A percentile compares a stretch with the other conserved stretches of the same genome.
Conservation (phyloP, 2,113 vertebrate genomes). For the Seriola rivoliana region DNA sequence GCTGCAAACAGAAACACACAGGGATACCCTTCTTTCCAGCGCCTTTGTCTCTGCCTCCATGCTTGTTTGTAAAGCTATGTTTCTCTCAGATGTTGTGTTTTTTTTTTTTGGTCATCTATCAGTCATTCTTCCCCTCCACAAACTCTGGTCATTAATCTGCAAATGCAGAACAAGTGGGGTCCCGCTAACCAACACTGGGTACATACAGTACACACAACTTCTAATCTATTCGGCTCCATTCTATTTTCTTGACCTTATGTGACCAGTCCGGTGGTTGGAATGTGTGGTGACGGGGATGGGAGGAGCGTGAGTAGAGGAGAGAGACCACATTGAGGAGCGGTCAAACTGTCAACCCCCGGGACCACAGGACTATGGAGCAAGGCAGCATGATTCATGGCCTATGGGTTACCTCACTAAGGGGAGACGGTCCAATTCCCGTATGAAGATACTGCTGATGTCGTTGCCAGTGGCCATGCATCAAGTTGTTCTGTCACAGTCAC, state of each 20-base stretch:
- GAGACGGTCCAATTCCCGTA: constrained; percentile 72
- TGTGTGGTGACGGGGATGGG: constrained; percentile 74
- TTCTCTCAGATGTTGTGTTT: neutral
- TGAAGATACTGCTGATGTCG: constrained; percentile 66
- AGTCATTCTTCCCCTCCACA: constrained; percentile 9
- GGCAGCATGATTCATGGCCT: constrained; percentile 78
- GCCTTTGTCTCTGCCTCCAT: constrained; percentile 25
- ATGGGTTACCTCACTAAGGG: constrained; percentile 78
- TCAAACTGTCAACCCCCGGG: constrained; percentile 71
- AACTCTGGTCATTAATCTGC: constrained; percentile 13
- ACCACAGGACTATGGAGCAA: constrained; percentile 76
- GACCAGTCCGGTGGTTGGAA: constrained; percentile 78
- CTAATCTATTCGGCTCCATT: constrained; percentile 34
- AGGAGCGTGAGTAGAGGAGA: constrained; percentile 66
- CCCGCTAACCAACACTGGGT: constrained; percentile 1
- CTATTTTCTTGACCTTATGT: constrained; percentile 76
- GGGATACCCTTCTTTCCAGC: constrained; percentile 25
- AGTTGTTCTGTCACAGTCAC: constrained; percentile 64
- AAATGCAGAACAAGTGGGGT: neutral
- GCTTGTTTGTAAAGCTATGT: constrained; percentile 2
- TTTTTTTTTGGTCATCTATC: constrained; percentile 15
- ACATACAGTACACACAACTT: constrained; percentile 28
- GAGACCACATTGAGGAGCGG: constrained; percentile 77
- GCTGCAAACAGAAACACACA: constrained; percentile 53
- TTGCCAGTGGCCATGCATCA: constrained; percentile 72